phyloP scores from a whole-genome alignment of 2,797 vertebrate genomes.

The Tadarida brasiliensis region DNA sequence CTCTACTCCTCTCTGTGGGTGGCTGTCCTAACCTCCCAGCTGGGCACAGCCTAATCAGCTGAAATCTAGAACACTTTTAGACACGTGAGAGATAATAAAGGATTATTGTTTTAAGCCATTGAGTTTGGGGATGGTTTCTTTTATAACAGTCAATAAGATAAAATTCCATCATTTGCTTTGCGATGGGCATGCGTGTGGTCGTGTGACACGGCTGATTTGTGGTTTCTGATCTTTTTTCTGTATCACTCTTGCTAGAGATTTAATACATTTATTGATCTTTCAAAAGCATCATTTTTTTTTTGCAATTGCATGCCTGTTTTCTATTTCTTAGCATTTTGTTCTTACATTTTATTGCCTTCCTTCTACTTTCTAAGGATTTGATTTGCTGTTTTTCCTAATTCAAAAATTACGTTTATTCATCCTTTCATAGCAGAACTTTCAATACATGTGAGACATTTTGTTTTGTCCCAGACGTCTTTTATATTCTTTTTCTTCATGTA shows the following conservation, averaged over 20 bases:
- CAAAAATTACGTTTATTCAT: neutral
- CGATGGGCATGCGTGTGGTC: neutral
- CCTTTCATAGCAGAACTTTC: neutral
- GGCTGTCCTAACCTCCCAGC: neutral
- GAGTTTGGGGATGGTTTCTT: neutral
- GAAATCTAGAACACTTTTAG: neutral
- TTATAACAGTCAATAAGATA: neutral
- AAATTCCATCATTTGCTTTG: neutral
- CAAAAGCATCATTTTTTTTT: neutral
- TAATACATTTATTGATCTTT: neutral
- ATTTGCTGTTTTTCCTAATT: neutral
- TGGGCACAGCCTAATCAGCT: too few relatives aligned
- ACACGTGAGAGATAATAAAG: neutral
- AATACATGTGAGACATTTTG: neutral
- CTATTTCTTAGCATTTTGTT: neutral
- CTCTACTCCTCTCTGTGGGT: accelerated
- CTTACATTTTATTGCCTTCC: neutral
- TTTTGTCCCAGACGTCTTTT: neutral
- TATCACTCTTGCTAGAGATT: neutral
- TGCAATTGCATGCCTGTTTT: neutral
- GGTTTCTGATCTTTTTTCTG: neutral
- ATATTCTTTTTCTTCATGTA: neutral
- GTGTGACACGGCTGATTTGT: neutral
- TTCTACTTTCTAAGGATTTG: neutral
- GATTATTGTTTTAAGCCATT: neutral